Evolutionary conservation across 2,113 vertebrate species (phyloP).

Genomic region (Progne subis): DNA sequence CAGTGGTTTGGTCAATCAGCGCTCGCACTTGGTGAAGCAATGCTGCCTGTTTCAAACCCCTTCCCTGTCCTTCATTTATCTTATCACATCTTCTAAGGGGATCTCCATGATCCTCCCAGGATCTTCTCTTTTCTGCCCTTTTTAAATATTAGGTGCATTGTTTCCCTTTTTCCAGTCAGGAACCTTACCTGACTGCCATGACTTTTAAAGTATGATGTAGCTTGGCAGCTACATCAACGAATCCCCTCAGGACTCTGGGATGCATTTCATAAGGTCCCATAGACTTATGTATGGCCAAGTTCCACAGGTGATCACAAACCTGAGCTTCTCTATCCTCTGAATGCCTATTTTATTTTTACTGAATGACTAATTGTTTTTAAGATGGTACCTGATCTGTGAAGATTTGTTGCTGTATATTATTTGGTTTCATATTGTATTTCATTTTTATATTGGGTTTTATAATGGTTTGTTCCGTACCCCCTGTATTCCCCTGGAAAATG

Average conservation of each 20-base stretch:
- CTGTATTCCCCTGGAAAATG: too few relatives aligned
- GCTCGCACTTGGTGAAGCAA: background rate
- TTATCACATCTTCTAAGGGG: background rate
- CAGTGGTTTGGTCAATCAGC: background rate
- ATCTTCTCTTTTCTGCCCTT: background rate
- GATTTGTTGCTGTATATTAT: too few relatives aligned
- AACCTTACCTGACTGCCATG: background rate
- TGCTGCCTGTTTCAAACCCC: background rate
- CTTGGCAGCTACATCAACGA: background rate
- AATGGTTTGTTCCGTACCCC: too few relatives aligned
- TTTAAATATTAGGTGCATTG: rapidly evolving
- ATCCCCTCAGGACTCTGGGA: background rate
- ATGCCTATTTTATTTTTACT: background rate
- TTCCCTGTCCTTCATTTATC: background rate
- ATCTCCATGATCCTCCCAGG: background rate
- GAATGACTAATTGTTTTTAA: background rate
- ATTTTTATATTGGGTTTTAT: too few relatives aligned
- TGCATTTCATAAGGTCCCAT: background rate
- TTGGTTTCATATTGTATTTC: too few relatives aligned
- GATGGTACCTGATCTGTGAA: background rate
- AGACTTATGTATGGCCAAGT: too few relatives aligned
- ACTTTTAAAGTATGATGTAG: background rate
- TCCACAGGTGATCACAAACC: background rate
- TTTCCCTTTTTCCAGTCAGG: background rate
- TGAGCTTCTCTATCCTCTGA: background rate